These are phyloP conservation scores for Mionectes macconnelli DNA, from an alignment of 2,113 vertebrate genomes.

Conservation along the genomic window DNA sequence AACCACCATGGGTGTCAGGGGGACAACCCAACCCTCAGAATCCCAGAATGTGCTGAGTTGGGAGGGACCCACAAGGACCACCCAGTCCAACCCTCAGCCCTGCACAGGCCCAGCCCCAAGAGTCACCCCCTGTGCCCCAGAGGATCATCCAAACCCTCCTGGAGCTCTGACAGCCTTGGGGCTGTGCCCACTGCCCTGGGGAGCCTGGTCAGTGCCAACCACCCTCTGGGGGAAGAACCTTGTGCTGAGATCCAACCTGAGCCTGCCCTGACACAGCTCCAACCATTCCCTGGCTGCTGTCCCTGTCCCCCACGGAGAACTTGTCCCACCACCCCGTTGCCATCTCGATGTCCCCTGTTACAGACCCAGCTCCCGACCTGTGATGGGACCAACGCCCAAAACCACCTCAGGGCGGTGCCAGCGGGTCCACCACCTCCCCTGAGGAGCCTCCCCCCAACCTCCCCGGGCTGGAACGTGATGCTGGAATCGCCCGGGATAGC, in stretches of 20 bases:
- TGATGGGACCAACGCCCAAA: not conserved
- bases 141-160: not conserved
- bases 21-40: not conserved
- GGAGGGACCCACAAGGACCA: not conserved
- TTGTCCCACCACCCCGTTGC: accelerated
- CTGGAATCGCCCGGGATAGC: not conserved
- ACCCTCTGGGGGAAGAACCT: not conserved
- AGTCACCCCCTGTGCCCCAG: not conserved
- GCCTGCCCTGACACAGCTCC: not conserved
- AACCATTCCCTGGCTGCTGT: not conserved
- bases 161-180: not conserved
- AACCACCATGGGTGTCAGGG: accelerated
- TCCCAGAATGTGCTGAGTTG: not conserved
- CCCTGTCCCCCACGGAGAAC: not conserved
- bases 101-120: not conserved
- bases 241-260: not conserved
- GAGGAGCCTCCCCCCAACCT: accelerated
- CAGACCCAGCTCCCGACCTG: accelerated
- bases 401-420: accelerated
- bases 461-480: accelerated
- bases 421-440: accelerated
- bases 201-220: not conserved
- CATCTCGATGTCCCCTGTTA: accelerated
- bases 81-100: not conserved
- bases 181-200: not conserved